Evolutionary conservation across 2,113 vertebrate genomes (phyloP).

Genomic region (Rutilus rutilus): DNA sequence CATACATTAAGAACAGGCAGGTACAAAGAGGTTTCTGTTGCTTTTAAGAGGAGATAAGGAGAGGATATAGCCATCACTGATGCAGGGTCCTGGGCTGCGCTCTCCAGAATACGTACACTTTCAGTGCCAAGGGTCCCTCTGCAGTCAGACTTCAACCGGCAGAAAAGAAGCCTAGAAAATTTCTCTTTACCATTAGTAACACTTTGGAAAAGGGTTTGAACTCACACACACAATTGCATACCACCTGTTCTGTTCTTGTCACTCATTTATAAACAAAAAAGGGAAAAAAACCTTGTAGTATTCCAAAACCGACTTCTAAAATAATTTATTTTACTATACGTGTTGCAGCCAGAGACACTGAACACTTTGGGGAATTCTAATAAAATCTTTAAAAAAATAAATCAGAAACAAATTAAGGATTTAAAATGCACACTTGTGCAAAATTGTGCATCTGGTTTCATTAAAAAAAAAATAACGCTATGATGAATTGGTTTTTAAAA

Average conservation of each 20-base stretch:
- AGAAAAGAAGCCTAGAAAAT: conserved; percentile 99
- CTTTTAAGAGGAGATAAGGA: conserved; percentile 85
- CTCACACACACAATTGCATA: conserved; percentile 83
- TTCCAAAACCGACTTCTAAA: neutral
- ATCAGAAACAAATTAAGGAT: neutral
- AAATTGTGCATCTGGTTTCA: neutral
- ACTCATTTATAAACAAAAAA: conserved; percentile 65
- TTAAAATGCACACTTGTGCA: conserved; percentile 28
- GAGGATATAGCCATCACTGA: conserved; percentile 96
- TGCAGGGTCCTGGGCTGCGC: conserved; percentile 99
- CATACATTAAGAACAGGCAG: conserved; percentile 82
- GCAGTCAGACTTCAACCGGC: conserved; percentile 99
- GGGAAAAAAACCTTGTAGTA: conserved; percentile 34
- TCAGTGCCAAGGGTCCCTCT: conserved; percentile 99
- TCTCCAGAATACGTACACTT: conserved; percentile 99
- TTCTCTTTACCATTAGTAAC: conserved; percentile 99
- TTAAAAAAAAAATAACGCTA: conserved; percentile 52
- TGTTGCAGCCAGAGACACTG: conserved; percentile 34
- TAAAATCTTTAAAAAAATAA: neutral
- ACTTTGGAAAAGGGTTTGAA: conserved; percentile 98
- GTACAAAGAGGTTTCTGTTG: conserved; percentile 80
- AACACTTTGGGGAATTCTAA: conserved; percentile 28
- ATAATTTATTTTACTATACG: neutral
- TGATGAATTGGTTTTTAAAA: conserved; percentile 43
- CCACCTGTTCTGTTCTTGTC: conserved; percentile 77